Evolutionary conservation across 2,888 invertebrate genomes (phyloP).

Genomic region (Blastobasis lacticolella): DNA sequence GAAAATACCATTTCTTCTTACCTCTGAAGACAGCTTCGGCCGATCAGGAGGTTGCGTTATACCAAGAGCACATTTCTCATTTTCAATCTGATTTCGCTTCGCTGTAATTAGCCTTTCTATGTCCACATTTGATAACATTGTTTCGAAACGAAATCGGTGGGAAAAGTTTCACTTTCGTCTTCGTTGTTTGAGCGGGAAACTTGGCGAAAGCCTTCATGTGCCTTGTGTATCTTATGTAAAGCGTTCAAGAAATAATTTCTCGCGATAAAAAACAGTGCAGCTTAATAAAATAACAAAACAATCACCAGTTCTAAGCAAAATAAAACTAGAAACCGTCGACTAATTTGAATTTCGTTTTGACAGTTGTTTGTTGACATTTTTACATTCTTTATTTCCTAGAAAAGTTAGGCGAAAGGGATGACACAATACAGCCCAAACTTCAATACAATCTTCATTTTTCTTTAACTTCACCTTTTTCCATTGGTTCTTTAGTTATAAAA

Average conservation of each 20-base stretch:
- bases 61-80: constrained; percentile 54
- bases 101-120: constrained; percentile 60
- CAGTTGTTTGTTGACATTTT: too few relatives aligned
- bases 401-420: too few relatives aligned
- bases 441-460: too few relatives aligned
- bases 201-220: not conserved
- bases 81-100: constrained; percentile 61
- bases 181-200: constrained; percentile 28
- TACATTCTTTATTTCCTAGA: too few relatives aligned
- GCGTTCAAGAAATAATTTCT: not conserved
- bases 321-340: too few relatives aligned
- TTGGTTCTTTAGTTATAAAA: too few relatives aligned
- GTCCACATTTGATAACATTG: constrained; percentile 52
- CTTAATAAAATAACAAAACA: too few relatives aligned
- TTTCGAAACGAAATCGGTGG: constrained; percentile 15
- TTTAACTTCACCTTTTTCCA: too few relatives aligned
- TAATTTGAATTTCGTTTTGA: too few relatives aligned
- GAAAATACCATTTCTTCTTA: constrained; percentile 5
- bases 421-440: too few relatives aligned
- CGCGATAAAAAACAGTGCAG: not conserved
- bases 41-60: constrained; percentile 18
- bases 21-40: constrained; percentile 9
- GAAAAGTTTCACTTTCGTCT: constrained; percentile 25
- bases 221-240: not conserved
- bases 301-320: too few relatives aligned